Conservation (phyloP, 2,113 vertebrate species). For the Litocranius walleri region DNA sequence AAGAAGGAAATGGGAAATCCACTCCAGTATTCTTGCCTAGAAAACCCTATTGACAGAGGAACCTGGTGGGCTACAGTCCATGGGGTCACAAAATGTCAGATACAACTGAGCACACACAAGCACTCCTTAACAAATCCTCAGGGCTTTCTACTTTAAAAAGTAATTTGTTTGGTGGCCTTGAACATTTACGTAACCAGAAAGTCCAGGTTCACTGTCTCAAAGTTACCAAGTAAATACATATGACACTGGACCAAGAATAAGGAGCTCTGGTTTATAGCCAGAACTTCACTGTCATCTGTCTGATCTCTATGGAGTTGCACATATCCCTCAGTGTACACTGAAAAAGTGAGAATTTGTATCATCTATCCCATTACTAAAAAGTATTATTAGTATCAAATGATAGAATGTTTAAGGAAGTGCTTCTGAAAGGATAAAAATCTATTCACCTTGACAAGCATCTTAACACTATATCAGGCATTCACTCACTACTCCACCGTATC, state of each 20-base stretch:
- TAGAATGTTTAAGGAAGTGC: background rate
- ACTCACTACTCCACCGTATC: fast-evolving
- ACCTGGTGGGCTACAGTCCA: background rate
- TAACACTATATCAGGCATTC: background rate
- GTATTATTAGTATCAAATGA: background rate
- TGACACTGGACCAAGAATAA: background rate
- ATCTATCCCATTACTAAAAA: background rate
- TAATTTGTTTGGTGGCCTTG: background rate
- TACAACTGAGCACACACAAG: background rate
- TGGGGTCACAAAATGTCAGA: background rate
- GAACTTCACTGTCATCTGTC: background rate
- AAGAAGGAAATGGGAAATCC: background rate
- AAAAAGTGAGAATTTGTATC: background rate
- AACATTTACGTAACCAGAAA: background rate
- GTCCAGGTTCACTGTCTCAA: background rate
- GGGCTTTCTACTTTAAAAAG: background rate
- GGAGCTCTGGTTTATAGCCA: background rate
- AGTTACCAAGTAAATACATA: background rate
- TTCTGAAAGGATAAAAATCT: background rate
- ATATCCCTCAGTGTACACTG: fast-evolving
- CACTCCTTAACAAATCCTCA: background rate
- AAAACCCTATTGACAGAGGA: background rate
- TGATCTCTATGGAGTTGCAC: background rate
- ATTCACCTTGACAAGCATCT: background rate
- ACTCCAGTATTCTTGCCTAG: background rate